Conservation (phyloP, 2,797 vertebrate genomes). For the Acestrorhynchus altus region DNA sequence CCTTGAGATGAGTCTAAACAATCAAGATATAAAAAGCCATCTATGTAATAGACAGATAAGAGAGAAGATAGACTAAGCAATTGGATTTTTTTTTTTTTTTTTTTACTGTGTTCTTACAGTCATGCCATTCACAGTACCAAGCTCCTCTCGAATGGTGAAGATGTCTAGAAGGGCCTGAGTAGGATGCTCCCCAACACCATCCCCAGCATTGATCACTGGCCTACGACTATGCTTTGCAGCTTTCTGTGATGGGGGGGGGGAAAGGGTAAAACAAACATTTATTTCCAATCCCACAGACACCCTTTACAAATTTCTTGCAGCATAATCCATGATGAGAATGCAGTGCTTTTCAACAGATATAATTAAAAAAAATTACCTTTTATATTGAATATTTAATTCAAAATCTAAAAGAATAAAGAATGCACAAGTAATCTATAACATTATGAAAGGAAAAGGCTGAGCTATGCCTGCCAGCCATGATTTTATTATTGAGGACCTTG, state of each 20-base stretch:
- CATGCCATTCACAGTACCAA: conserved; percentile 98
- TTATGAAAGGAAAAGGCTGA: no score
- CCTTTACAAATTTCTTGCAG: no score
- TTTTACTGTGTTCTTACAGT: conserved; percentile 78
- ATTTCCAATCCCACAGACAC: neutral
- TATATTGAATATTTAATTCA: no score
- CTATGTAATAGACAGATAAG: neutral
- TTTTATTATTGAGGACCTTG: no score
- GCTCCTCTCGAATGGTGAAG: conserved; percentile 97
- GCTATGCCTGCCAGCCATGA: no score
- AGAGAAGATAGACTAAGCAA: neutral
- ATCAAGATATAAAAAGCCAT: no score
- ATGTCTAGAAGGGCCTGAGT: conserved; percentile 95
- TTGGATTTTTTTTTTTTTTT: neutral
- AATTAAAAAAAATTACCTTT: no score
- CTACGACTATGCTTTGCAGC: conserved; percentile 91
- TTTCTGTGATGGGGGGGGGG: conserved; percentile 68
- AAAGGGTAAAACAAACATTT: neutral
- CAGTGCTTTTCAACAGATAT: no score
- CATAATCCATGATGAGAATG: no score
- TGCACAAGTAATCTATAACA: no score
- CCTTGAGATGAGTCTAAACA: neutral
- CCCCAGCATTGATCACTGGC: conserved; percentile 94
- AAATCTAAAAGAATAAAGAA: no score
- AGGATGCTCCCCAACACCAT: conserved; percentile 95